Percentiles rank a stretch among this genome's conserved stretches.
Conservation (phyloP, 2,113 vertebrate species). For the Rallus limicola region DNA sequence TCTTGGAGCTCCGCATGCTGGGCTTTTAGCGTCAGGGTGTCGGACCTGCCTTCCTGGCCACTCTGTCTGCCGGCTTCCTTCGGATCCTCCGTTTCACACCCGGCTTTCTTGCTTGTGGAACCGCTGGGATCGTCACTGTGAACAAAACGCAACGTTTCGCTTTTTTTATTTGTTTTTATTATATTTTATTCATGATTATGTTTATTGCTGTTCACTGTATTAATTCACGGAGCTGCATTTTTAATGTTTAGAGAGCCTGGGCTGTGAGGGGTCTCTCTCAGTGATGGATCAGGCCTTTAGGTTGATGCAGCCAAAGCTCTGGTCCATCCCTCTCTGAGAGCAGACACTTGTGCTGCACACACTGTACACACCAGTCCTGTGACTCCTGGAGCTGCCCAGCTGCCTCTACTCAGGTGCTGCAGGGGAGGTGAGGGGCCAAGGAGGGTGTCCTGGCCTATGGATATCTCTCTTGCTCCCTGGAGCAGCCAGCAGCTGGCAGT, state of each 20-base stretch:
- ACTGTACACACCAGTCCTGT: neutral
- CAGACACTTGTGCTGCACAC: neutral
- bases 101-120: conserved; percentile 74
- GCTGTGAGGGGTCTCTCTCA: neutral
- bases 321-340: neutral
- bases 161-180: conserved; percentile 71
- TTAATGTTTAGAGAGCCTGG: neutral
- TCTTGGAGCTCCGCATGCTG: conserved; percentile 70
- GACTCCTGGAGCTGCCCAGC: neutral
- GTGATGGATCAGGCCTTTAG: neutral
- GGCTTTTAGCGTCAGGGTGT: conserved; percentile 78
- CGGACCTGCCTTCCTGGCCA: conserved; percentile 78
- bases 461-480: neutral
- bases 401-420: neutral
- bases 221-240: conserved; percentile 11
- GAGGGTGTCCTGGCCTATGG: neutral
- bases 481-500: neutral
- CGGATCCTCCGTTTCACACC: conserved; percentile 80
- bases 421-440: neutral
- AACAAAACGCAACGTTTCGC: conserved; percentile 80
- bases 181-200: neutral
- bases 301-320: neutral
- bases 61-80: conserved; percentile 79
- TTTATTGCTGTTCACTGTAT: neutral
- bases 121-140: conserved; percentile 81